Evolutionary conservation across 2,113 vertebrate genomes (phyloP).

Genomic region (Herpailurus yagouaroundi): DNA sequence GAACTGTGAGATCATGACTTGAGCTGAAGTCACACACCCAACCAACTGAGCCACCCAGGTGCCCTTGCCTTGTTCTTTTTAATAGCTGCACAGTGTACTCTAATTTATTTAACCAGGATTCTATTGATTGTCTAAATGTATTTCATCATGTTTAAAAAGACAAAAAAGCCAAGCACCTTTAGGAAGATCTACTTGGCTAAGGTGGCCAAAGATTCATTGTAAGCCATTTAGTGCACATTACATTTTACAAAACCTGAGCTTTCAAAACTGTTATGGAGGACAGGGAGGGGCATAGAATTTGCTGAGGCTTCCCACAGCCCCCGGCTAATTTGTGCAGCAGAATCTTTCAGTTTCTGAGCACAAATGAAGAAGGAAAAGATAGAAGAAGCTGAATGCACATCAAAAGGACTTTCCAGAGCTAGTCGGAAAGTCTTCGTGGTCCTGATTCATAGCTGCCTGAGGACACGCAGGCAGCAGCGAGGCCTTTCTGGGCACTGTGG

Average conservation of each 20-base stretch:
- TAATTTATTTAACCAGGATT: conserved; percentile 7
- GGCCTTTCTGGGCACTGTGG: not conserved
- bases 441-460: not conserved
- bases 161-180: conserved; percentile 10
- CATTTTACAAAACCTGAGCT: not conserved
- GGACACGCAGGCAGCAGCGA: not conserved
- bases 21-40: too few species aligned
- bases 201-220: not conserved
- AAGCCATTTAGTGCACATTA: not conserved
- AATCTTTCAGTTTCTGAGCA: not conserved
- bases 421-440: accelerated
- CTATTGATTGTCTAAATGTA: not conserved
- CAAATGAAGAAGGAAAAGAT: not conserved
- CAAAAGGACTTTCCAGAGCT: not conserved
- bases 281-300: not conserved
- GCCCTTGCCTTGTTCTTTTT: not conserved
- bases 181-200: conserved; percentile 2
- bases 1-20: too few species aligned
- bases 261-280: not conserved
- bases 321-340: not conserved
- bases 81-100: not conserved
- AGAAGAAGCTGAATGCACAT: not conserved
- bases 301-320: not conserved
- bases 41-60: too few species aligned
- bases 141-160: conserved; percentile 42